Percentiles rank a stretch among this genome's conserved stretches.
These are phyloP conservation scores for Papilio glaucus DNA, from an alignment of 1,140 invertebrate species.

Conservation along the genomic window DNA sequence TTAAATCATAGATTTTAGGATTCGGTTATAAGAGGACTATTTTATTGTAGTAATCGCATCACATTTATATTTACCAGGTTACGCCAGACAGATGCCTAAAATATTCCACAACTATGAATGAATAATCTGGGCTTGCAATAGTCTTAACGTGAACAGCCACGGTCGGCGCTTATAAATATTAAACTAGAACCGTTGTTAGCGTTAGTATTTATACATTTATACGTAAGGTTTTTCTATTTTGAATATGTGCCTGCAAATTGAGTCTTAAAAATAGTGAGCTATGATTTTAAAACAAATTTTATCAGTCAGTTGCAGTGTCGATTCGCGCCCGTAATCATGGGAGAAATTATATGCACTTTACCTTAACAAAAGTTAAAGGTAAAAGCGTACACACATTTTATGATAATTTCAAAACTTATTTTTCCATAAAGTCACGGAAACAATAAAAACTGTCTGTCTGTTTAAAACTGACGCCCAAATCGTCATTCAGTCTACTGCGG, in stretches of 20 bases:
- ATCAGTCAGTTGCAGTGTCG: no score
- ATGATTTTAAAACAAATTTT: no score
- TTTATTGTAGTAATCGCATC: not conserved
- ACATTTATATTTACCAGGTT: not conserved
- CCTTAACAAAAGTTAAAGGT: no score
- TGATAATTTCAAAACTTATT: no score
- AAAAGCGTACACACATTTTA: no score
- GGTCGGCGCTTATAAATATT: not conserved
- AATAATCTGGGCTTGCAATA: slow-evolving; percentile 6
- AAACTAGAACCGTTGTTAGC: not conserved
- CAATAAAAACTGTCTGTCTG: no score
- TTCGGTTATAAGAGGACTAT: not conserved
- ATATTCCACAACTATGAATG: slow-evolving; percentile 3
- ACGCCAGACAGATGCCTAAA: not conserved
- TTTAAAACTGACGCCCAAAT: not conserved
- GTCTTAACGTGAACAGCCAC: not conserved
- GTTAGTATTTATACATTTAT: not conserved
- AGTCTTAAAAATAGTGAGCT: no score
- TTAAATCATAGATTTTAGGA: not conserved
- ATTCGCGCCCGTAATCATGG: no score
- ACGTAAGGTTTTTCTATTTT: not conserved
- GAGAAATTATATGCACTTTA: no score
- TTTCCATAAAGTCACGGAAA: no score
- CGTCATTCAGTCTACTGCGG: not conserved
- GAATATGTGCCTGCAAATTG: not conserved